These are phyloP conservation scores for Leptonema lineaticorne DNA, from an alignment of 1,140 invertebrate genomes.

Conservation along the genomic window DNA sequence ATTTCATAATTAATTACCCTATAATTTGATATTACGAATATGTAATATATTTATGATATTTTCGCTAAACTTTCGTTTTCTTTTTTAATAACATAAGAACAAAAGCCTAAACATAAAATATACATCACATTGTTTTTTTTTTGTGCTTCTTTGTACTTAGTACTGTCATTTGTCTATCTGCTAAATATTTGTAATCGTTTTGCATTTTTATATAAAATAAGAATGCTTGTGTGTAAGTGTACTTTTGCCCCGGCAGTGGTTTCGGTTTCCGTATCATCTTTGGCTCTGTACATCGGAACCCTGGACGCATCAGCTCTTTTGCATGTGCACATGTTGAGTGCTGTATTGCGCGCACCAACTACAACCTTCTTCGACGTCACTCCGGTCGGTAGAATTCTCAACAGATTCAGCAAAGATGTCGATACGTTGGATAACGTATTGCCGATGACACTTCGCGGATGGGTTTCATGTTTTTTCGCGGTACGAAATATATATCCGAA, in stretches of 20 bases:
- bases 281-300: conserved; percentile 68
- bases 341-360: conserved; percentile 70
- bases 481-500: conserved; percentile 51
- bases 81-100: too few species aligned
- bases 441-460: conserved; percentile 69
- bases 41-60: too few species aligned
- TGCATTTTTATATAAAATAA: too few species aligned
- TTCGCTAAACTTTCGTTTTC: too few species aligned
- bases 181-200: too few species aligned
- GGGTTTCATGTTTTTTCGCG: conserved; percentile 70
- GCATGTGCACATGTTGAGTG: conserved; percentile 65
- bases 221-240: conserved; percentile 25
- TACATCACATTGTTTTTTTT: too few species aligned
- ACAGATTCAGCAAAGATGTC: conserved; percentile 84
- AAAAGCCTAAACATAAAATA: too few species aligned
- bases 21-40: too few species aligned
- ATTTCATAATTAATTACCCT: too few species aligned
- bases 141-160: too few species aligned
- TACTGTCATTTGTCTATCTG: too few species aligned
- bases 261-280: conserved; percentile 67
- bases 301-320: conserved; percentile 70
- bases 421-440: conserved; percentile 76
- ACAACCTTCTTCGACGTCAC: conserved; percentile 85
- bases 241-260: conserved; percentile 60
- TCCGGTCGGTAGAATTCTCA: conserved; percentile 79